phyloP scores from a whole-genome alignment of 2,797 vertebrate genomes.

The Onychomys leucogaster region DNA sequence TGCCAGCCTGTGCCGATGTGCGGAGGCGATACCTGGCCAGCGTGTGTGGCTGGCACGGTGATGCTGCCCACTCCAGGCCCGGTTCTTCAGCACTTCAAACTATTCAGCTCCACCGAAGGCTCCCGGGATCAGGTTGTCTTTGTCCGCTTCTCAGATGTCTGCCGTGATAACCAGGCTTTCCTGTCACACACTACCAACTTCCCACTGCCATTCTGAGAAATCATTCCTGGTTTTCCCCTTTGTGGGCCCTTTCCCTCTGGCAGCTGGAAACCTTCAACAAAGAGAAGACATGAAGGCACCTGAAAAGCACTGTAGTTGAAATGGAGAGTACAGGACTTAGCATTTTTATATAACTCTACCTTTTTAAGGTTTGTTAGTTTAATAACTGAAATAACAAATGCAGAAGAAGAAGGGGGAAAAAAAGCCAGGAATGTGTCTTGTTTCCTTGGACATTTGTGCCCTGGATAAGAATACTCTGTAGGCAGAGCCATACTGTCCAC shows the following conservation, averaged over 20 bases:
- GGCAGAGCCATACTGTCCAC: not conserved
- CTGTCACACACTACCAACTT: not conserved
- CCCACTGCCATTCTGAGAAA: slow-evolving; percentile 8
- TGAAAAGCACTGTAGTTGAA: not conserved
- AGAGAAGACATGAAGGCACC: not conserved
- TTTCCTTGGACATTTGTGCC: not conserved
- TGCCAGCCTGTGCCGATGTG: not conserved
- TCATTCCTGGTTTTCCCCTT: not conserved
- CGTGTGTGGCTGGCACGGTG: not conserved
- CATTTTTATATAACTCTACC: not conserved
- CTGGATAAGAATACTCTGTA: not conserved
- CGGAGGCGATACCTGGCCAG: too few species aligned
- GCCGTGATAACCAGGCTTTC: not conserved
- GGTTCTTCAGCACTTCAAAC: not conserved
- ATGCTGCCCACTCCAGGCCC: not conserved
- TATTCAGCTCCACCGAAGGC: not conserved
- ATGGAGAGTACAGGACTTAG: not conserved
- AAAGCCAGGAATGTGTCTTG: not conserved
- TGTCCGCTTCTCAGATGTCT: not conserved
- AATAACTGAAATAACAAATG: not conserved
- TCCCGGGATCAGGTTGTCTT: not conserved
- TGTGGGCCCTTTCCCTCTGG: not conserved
- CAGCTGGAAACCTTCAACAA: not conserved
- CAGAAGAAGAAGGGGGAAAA: not conserved
- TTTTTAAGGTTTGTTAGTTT: not conserved